phyloP scores from a whole-genome alignment of 2,113 vertebrate genomes.

The Pagrus major region DNA sequence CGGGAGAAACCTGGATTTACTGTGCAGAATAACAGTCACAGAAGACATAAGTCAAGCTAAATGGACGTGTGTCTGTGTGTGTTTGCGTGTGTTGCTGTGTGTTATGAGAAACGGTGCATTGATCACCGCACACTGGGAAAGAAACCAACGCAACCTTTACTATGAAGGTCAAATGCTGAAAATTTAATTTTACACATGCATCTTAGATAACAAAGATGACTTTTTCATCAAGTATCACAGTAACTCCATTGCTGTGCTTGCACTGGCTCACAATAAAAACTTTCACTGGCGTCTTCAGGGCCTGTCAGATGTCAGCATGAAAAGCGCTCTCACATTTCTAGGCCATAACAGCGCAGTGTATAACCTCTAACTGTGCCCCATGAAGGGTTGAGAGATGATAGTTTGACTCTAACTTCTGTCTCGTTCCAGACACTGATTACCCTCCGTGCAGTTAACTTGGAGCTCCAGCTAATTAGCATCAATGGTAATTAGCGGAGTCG shows the following conservation, averaged over 20 bases:
- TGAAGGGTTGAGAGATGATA: slow-evolving; percentile 77
- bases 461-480: slow-evolving; percentile 82
- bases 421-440: slow-evolving; percentile 79
- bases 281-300: slow-evolving; percentile 43
- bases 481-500: slow-evolving; percentile 82
- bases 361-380: slow-evolving; percentile 59
- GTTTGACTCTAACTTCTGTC: slow-evolving; percentile 79
- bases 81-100: slow-evolving; percentile 17
- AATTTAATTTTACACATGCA: not conserved
- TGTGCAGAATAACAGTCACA: slow-evolving; percentile 69
- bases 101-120: slow-evolving; percentile 17
- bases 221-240: slow-evolving; percentile 11
- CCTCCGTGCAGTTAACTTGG: slow-evolving; percentile 80
- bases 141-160: slow-evolving; percentile 35
- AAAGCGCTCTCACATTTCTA: slow-evolving; percentile 42
- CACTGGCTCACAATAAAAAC: slow-evolving; percentile 28
- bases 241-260: not conserved
- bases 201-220: slow-evolving; percentile 18
- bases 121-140: slow-evolving; percentile 18
- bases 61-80: slow-evolving; percentile 35
- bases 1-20: slow-evolving; percentile 76
- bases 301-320: slow-evolving; percentile 45
- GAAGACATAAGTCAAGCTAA: slow-evolving; percentile 69
- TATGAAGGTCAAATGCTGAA: slow-evolving; percentile 44
- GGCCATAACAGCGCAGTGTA: slow-evolving; percentile 55